Base-by-base conservation (phyloP, 2,113 vertebrate species). In the Hucho hucho region DNA sequence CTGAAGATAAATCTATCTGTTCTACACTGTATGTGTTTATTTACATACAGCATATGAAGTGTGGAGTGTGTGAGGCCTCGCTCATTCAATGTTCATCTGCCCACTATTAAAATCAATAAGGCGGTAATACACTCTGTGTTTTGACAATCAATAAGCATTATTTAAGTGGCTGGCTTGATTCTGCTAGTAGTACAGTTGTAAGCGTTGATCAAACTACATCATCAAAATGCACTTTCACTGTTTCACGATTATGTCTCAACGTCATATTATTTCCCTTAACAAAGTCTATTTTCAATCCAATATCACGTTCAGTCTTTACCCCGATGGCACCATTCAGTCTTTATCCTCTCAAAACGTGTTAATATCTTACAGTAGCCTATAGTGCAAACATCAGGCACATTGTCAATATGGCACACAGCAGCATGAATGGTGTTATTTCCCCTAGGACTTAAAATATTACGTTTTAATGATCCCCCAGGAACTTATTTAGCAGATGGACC, bases 341-440 rank as follows among this genome's bases (percentile, higher is more conserved):
- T 6, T 18, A 56, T 53, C 64, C 72, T 78, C 26, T 72, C 77
- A 64, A 64, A 58, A 67, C 61, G 14, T 75, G 78, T 85, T 64
- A 73, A 26, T 58, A 72, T 79, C 75, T 77, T 64, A 83, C 79
- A 75, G 76, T 43, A 11, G 37, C 37, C 37, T 43, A 43, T 43
- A 43, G 37, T 77, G 43, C 79, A 85, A 84, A 81, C 76, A 77
- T 77, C 0, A 14, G 66, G 64, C 80, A 80, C 46, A 49, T 25
- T 22, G 72, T 86, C 88, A 84, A 88, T 83, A 83, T 78, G 74
- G 56, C 77, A 75, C 81, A 72, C 75, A 24, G 13, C 83, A 75
- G 74, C 67, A 11, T 6, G 37, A 25, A 79, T 76, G 76, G 81
- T 88, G 82, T 89, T 89, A 88, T 92, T 89, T 90, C 85, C 85